Evolutionary conservation across 2,113 vertebrate genomes (phyloP).

Genomic region (Corythornis cristatus): DNA sequence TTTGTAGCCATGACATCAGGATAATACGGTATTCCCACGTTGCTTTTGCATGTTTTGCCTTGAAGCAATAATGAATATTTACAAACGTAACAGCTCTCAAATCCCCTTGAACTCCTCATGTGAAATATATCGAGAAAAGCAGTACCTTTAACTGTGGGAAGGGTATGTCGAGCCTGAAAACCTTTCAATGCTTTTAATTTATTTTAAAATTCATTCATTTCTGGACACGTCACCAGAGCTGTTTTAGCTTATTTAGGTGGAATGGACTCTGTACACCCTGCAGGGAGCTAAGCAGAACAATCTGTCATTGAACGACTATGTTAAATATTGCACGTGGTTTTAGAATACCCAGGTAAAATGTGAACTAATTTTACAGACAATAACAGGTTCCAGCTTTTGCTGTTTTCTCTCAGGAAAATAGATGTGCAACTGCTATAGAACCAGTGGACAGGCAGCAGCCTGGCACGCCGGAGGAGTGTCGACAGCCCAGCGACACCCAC

Average conservation of each 20-base stretch:
- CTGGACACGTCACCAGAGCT: neutral
- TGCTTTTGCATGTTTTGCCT: neutral
- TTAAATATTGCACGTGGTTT: fast-evolving
- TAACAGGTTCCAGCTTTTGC: neutral
- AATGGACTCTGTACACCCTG: neutral
- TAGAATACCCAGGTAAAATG: neutral
- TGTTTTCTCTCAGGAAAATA: neutral
- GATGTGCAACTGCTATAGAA: neutral
- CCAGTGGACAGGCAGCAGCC: neutral
- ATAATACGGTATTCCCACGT: neutral
- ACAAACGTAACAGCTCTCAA: neutral
- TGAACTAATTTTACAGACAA: neutral
- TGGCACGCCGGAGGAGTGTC: neutral
- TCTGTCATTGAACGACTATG: neutral
- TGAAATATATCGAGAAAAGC: neutral
- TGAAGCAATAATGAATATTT: neutral
- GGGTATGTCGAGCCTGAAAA: neutral
- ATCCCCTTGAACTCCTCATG: neutral
- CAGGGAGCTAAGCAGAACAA: neutral
- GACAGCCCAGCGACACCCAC: constrained; percentile 19
- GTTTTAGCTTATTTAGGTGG: neutral
- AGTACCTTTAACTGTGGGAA: neutral
- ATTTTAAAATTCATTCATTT: neutral
- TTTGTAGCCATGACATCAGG: neutral
- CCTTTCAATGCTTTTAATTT: neutral